Conservation (phyloP, 64 coral and sea anemone genomes). For the Cladopsammia gracilis region DNA sequence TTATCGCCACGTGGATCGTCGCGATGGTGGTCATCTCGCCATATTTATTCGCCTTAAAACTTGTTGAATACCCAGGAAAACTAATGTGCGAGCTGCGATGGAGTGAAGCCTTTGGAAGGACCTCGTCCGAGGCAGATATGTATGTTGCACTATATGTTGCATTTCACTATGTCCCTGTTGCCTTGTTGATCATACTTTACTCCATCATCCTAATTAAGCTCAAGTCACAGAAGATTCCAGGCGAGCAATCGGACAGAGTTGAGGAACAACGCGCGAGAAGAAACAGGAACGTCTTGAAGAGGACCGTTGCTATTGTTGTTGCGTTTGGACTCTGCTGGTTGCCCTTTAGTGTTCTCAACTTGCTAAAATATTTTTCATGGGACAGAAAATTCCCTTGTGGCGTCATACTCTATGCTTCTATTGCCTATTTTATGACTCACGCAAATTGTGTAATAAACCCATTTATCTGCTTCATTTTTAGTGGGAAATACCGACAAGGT, state of each 20-base stretch:
- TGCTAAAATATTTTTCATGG: not conserved
- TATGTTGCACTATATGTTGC: slow-evolving; percentile 17
- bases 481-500: slow-evolving; percentile 61
- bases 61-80: not conserved
- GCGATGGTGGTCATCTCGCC: slow-evolving; percentile 19
- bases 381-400: not conserved
- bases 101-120: not conserved
- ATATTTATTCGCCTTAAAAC: slow-evolving; percentile 32
- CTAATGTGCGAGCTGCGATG: not conserved
- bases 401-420: not conserved
- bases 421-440: not conserved
- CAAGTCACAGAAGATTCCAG: slow-evolving; percentile 31
- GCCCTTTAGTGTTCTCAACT: slow-evolving; percentile 9
- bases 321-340: slow-evolving; percentile 32
- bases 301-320: slow-evolving; percentile 32
- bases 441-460: slow-evolving; percentile 44
- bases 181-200: slow-evolving; percentile 26
- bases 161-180: slow-evolving; percentile 9
- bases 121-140: not conserved
- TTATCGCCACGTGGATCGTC: slow-evolving; percentile 52
- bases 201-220: slow-evolving; percentile 37
- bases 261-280: slow-evolving; percentile 6
- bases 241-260: slow-evolving; percentile 11
- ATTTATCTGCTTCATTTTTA: slow-evolving; percentile 55
- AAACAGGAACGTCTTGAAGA: slow-evolving; percentile 50